phyloP scores from a whole-genome alignment of 2,888 invertebrate species.

The Quadriops clusia region DNA sequence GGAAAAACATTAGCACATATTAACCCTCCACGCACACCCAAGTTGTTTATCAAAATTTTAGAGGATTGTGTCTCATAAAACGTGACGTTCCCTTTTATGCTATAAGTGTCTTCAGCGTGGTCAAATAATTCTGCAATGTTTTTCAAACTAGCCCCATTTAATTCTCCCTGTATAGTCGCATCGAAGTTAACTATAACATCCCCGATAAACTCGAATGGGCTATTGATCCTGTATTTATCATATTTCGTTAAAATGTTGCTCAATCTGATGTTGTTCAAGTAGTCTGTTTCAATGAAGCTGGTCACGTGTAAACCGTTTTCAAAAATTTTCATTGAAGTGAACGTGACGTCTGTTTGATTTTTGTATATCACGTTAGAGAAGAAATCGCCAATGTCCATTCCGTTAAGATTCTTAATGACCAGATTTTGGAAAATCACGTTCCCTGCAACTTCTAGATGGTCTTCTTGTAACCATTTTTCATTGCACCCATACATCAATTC shows the following conservation, averaged over 20 bases:
- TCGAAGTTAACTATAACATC: slow-evolving; percentile 28
- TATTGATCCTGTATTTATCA: slow-evolving; percentile 26
- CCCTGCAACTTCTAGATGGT: too few relatives aligned
- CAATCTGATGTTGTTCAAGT: slow-evolving; percentile 31
- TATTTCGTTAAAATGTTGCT: slow-evolving; percentile 33
- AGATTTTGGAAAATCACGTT: slow-evolving; percentile 25
- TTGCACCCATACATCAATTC: too few relatives aligned
- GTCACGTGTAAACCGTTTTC: slow-evolving; percentile 26
- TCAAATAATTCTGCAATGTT: slow-evolving; percentile 21
- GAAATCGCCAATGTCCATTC: slow-evolving; percentile 30
- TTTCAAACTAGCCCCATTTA: slow-evolving; percentile 25
- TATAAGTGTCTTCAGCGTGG: slow-evolving; percentile 13
- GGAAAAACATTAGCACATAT: too few relatives aligned
- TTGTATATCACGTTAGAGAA: slow-evolving; percentile 35
- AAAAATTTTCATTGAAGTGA: slow-evolving; percentile 28
- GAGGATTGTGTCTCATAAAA: slow-evolving; percentile 29
- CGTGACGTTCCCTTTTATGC: slow-evolving; percentile 2
- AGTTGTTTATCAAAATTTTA: slow-evolving; percentile 23
- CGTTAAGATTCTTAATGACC: slow-evolving; percentile 30
- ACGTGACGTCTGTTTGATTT: slow-evolving; percentile 25
- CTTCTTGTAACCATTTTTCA: slow-evolving; percentile 5
- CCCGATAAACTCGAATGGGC: slow-evolving; percentile 27
- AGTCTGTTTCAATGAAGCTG: slow-evolving; percentile 23
- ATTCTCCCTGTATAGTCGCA: slow-evolving; percentile 27
- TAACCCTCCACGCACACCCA: slow-evolving; percentile 24